Conservation (phyloP, 2,113 vertebrate genomes). For the Crotophaga sulcirostris region DNA sequence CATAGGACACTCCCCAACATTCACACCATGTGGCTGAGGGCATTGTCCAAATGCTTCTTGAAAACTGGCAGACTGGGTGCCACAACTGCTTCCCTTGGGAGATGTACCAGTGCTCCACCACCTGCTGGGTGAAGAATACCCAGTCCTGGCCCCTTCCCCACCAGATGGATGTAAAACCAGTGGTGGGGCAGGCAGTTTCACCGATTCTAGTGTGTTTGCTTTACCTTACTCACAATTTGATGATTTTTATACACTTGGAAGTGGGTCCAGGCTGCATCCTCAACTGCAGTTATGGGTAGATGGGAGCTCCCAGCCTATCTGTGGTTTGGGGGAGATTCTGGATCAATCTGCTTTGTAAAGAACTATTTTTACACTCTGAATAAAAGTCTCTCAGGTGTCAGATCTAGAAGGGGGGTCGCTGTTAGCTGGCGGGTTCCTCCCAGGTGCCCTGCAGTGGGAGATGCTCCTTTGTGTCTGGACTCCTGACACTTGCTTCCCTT, state of each 20-base stretch:
- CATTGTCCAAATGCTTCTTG: no score
- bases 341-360: background rate
- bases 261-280: background rate
- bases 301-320: background rate
- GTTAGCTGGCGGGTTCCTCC: background rate
- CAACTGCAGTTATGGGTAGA: background rate
- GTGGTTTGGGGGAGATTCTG: background rate
- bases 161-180: background rate
- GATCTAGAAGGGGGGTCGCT: background rate
- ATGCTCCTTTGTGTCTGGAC: background rate
- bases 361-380: slow-evolving; percentile 19
- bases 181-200: background rate
- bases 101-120: no score
- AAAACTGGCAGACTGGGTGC: no score
- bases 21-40: no score
- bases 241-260: background rate
- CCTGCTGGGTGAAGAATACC: no score
- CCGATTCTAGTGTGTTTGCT: background rate
- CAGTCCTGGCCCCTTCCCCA: background rate
- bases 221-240: background rate
- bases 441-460: rapidly evolving
- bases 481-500: background rate
- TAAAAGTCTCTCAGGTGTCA: slow-evolving; percentile 11
- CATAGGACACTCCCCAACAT: no score
- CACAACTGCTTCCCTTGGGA: no score